Percentiles rank a stretch among this genome's conserved stretches.
Conservation (phyloP, 37 sponge, comb jelly and placozoan species). For the Petrosia ficiformis region DNA sequence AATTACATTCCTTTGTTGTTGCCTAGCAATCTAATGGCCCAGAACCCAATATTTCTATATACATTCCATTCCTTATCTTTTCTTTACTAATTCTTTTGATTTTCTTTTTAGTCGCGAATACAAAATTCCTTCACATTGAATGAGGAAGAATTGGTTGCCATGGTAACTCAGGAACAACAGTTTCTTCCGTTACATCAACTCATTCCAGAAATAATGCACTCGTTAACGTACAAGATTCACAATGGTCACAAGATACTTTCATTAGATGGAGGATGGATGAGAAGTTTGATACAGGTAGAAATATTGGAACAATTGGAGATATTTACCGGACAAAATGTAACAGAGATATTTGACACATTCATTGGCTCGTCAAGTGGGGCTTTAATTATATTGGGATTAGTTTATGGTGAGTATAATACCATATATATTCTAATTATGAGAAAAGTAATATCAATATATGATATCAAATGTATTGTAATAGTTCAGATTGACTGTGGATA, state of each 20-base stretch:
- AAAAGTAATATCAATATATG: no score
- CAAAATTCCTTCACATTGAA: neutral
- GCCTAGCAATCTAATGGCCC: no score
- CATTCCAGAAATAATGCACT: neutral
- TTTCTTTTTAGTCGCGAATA: neutral
- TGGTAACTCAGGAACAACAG: neutral
- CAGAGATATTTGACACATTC: slow-evolving; percentile 12
- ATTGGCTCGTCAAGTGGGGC: slow-evolving; percentile 5
- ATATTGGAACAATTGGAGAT: neutral
- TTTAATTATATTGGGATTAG: slow-evolving; percentile 1
- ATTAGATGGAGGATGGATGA: slow-evolving; percentile 9
- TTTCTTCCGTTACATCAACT: neutral
- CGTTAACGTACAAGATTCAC: neutral
- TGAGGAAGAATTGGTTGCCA: neutral
- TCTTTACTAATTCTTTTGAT: neutral
- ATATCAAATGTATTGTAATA: no score
- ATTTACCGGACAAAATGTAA: slow-evolving; percentile 1
- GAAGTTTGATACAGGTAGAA: slow-evolving; percentile 12
- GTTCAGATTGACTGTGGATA: no score
- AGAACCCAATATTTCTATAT: neutral
- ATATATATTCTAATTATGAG: neutral
- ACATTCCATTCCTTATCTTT: neutral
- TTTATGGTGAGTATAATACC: slow-evolving; percentile 9
- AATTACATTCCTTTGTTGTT: no score
- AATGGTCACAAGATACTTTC: neutral